Evolutionary conservation across 2,797 vertebrate genomes (phyloP).

Genomic region (Moxostoma hubbsi): DNA sequence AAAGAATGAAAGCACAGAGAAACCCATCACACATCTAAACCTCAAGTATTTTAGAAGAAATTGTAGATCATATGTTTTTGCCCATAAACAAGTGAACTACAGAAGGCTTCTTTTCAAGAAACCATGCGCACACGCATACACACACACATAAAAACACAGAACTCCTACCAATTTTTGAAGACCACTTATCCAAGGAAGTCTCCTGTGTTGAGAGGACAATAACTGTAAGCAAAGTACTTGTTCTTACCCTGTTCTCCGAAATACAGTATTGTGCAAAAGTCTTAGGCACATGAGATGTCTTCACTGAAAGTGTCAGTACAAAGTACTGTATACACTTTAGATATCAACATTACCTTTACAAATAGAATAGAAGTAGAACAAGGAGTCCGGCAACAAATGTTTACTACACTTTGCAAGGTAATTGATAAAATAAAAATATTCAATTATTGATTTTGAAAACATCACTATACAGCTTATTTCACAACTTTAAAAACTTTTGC

Average conservation of each 20-base stretch:
- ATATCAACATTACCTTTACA: too few species aligned
- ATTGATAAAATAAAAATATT: too few species aligned
- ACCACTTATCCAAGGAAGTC: conserved; percentile 79
- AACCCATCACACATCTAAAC: neutral
- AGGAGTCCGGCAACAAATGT: too few species aligned
- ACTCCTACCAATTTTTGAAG: conserved; percentile 83
- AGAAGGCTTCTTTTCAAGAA: conserved; percentile 41
- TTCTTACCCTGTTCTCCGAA: neutral
- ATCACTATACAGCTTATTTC: too few species aligned
- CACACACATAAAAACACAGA: conserved; percentile 60
- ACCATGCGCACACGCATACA: neutral
- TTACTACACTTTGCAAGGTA: too few species aligned
- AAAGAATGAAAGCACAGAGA: neutral
- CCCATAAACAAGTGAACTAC: conserved; percentile 20
- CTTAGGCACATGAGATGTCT: too few species aligned
- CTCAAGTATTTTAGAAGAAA: neutral
- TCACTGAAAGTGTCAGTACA: too few species aligned
- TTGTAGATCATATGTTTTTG: neutral
- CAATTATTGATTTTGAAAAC: too few species aligned
- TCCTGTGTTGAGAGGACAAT: conserved; percentile 78
- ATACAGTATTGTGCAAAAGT: neutral
- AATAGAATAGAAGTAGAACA: too few species aligned
- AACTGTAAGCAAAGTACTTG: conserved; percentile 52
- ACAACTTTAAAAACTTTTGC: too few species aligned
- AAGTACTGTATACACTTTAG: too few species aligned